Conservation (phyloP, 2,888 invertebrate species). For the Teleogryllus oceanicus region DNA sequence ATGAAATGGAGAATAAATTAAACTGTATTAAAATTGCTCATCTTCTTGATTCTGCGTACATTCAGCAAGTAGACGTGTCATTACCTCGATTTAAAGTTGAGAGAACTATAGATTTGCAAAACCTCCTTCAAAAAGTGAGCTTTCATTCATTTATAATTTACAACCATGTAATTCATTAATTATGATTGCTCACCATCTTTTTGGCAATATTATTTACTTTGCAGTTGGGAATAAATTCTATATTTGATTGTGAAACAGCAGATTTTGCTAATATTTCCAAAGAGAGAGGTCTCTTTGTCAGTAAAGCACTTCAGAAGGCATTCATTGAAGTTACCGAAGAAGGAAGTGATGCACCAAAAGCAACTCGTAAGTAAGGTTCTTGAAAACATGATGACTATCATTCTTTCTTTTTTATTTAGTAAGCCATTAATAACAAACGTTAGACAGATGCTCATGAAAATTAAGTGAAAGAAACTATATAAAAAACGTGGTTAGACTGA, state of each 20-base stretch:
- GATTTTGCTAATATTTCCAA: conserved; percentile 64
- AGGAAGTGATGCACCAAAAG: conserved; percentile 81
- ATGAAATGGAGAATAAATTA: conserved; percentile 59
- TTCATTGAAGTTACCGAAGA: conserved; percentile 84
- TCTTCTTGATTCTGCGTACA: conserved; percentile 45
- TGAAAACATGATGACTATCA: no score
- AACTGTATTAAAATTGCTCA: conserved; percentile 54
- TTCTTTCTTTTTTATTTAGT: no score
- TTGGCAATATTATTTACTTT: conserved; percentile 36
- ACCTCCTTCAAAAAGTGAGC: conserved; percentile 60
- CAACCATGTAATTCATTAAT: no score
- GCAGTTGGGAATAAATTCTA: conserved; percentile 66
- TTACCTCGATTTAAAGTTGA: conserved; percentile 81
- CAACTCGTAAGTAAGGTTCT: conserved; percentile 61
- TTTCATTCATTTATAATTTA: no score
- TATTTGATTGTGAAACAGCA: conserved; percentile 58
- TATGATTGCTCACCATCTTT: no score
- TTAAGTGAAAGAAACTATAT: no score
- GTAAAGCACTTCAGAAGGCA: conserved; percentile 76
- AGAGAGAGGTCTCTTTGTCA: conserved; percentile 54
- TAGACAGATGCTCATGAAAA: no score
- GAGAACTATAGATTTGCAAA: conserved; percentile 61
- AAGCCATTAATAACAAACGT: no score
- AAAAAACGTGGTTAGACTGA: no score
- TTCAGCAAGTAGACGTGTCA: conserved; percentile 56